phyloP scores from a whole-genome alignment of 2,113 vertebrate species.

The Bubalus kerabau region DNA sequence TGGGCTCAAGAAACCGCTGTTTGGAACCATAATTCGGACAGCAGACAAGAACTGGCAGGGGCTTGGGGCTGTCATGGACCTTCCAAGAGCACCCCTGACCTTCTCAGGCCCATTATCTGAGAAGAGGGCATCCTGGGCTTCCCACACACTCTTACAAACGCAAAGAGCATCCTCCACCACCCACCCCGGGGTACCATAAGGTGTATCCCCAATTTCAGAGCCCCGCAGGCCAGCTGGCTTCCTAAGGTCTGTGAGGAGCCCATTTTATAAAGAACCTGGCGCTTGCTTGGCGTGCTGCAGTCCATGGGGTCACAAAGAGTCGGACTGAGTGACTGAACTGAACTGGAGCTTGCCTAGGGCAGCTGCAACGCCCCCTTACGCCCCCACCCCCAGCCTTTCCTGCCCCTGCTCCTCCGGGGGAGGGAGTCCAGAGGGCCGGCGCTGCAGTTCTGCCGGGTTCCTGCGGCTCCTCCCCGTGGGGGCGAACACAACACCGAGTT shows the following conservation, averaged over 20 bases:
- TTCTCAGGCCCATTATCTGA: neutral
- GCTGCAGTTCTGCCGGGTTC: neutral
- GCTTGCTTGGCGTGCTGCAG: neutral
- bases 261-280: neutral
- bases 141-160: neutral
- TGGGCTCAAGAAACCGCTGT: neutral
- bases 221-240: neutral
- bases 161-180: neutral
- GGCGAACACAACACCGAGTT: neutral
- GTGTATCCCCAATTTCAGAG: neutral
- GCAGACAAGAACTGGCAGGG: neutral
- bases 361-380: neutral
- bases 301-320: neutral
- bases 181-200: neutral
- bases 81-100: neutral
- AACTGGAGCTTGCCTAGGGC: neutral
- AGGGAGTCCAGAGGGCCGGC: neutral
- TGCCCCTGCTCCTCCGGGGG: neutral
- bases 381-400: neutral
- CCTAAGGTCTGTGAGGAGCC: neutral
- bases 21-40: neutral
- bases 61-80: no score
- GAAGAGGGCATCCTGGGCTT: neutral
- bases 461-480: neutral
- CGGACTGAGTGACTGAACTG: neutral